Conservation (phyloP, 1,140 invertebrate species). For the Kradibia gibbosae region DNA sequence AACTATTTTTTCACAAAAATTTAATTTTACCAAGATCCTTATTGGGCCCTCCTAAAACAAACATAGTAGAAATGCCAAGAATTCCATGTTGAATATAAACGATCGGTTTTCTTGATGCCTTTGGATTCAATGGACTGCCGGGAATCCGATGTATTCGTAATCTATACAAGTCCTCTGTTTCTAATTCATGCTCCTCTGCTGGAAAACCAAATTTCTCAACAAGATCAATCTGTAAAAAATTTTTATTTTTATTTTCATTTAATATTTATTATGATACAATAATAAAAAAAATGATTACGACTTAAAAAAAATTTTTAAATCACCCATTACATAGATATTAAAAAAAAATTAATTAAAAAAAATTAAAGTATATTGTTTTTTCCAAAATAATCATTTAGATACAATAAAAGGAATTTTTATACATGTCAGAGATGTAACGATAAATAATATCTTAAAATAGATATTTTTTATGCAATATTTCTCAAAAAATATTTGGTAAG, state of each 20-base stretch:
- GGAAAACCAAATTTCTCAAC: conserved; percentile 67
- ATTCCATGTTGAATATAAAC: conserved; percentile 75
- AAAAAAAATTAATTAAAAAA: no score
- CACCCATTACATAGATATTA: no score
- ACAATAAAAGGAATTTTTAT: no score
- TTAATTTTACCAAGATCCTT: conserved; percentile 60
- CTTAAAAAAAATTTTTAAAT: no score
- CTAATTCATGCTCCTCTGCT: conserved; percentile 66
- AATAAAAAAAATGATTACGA: no score
- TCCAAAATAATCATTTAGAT: no score
- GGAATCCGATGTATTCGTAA: conserved; percentile 73
- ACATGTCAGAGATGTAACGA: no score
- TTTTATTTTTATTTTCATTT: not conserved
- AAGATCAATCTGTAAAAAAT: conserved; percentile 55
- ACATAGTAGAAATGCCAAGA: conserved; percentile 67
- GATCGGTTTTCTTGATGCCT: conserved; percentile 53
- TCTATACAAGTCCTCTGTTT: conserved; percentile 71
- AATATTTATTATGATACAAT: no score
- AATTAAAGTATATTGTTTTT: no score
- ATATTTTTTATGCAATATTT: no score
- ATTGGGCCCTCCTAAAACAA: conserved; percentile 67
- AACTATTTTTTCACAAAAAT: not conserved
- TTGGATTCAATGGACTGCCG: conserved; percentile 40
- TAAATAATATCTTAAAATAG: no score
- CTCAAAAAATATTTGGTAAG: no score